Percentiles rank a stretch among this genome's conserved stretches.
phyloP scores from a whole-genome alignment of 2,113 vertebrate genomes.

The Alectura lathami region DNA sequence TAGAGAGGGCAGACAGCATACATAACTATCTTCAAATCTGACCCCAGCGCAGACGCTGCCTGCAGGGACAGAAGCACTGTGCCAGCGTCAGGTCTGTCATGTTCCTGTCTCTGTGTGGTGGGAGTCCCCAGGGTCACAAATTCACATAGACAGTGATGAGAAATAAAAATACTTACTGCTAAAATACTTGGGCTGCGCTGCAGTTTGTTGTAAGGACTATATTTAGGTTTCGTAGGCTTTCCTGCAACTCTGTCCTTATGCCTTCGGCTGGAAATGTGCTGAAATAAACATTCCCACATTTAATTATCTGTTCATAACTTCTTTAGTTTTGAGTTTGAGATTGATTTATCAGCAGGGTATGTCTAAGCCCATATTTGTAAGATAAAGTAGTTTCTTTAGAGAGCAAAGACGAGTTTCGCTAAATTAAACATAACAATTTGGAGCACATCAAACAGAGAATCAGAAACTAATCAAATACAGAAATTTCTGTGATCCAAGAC shows the following conservation, averaged over 20 bases:
- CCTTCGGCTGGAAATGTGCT: conserved; percentile 99
- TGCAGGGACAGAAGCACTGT: neutral
- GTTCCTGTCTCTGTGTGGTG: neutral
- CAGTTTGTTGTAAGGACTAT: conserved; percentile 94
- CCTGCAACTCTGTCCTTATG: conserved; percentile 97
- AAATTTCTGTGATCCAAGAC: neutral
- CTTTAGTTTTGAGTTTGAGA: conserved; percentile 18
- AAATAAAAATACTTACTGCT: conserved; percentile 83
- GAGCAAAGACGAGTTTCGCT: neutral
- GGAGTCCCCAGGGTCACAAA: conserved; percentile 18
- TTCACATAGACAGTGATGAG: neutral
- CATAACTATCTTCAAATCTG: neutral
- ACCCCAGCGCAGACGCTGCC: neutral
- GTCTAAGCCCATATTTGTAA: neutral
- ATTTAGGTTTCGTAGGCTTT: conserved; percentile 96
- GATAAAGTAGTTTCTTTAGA: neutral
- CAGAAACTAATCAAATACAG: conserved; percentile 16
- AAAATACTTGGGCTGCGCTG: conserved; percentile 86
- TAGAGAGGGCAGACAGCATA: conserved; percentile 6
- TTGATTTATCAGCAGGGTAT: conserved; percentile 14
- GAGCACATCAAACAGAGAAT: conserved; percentile 13
- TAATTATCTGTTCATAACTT: conserved; percentile 62
- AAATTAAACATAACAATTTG: conserved; percentile 41
- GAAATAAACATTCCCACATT: conserved; percentile 69
- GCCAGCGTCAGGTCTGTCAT: neutral